Conservation (phyloP, 1,140 invertebrate genomes). For the Belonocnema kinseyi region DNA sequence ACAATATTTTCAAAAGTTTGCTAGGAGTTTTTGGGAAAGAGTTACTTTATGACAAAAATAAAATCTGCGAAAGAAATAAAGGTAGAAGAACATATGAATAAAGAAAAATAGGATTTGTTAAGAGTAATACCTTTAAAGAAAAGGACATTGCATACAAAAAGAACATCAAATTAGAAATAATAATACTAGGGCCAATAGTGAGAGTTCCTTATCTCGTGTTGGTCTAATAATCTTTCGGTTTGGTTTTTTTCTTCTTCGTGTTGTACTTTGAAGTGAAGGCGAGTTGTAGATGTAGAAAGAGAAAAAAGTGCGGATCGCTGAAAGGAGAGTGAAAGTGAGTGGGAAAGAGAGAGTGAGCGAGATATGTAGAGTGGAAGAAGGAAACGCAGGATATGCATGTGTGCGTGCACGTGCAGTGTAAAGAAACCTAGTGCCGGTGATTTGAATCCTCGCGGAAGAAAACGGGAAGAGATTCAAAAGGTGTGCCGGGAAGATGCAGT, state of each 20-base stretch:
- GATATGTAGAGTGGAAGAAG: slow-evolving; percentile 37
- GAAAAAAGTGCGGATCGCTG: not conserved
- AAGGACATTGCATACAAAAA: no score
- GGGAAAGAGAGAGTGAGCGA: slow-evolving; percentile 43
- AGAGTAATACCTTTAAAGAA: no score
- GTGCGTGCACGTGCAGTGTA: slow-evolving; percentile 36
- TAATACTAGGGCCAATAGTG: no score
- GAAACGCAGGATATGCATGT: slow-evolving; percentile 34
- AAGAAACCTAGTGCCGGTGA: slow-evolving; percentile 33
- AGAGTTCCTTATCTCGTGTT: no score
- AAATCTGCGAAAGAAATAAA: no score
- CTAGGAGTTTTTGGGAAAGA: no score
- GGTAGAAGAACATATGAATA: no score
- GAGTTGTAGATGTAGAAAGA: not conserved
- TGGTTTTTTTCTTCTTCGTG: not conserved
- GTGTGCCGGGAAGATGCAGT: slow-evolving; percentile 58
- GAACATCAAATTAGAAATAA: no score
- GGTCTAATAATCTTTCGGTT: no score
- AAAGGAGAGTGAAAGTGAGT: slow-evolving; percentile 30
- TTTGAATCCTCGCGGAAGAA: slow-evolving; percentile 34
- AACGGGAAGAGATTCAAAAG: slow-evolving; percentile 33
- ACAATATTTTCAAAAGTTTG: not conserved
- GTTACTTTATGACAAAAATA: no score
- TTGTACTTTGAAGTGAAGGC: slow-evolving; percentile 8
- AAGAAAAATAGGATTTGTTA: no score